Evolutionary conservation across 2,888 invertebrate species (phyloP).

Genomic region (Chloroclysta siterata): DNA sequence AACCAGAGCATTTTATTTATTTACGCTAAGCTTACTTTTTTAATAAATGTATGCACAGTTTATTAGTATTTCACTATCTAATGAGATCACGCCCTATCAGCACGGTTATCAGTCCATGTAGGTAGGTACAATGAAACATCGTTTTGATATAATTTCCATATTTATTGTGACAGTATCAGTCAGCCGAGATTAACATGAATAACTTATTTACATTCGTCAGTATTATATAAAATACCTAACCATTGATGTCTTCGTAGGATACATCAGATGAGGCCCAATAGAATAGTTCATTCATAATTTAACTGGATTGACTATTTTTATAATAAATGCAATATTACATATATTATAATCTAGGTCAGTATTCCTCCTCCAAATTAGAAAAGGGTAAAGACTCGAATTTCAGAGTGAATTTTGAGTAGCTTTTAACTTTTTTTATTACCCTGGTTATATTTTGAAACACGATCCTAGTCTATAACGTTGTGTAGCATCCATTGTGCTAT

Average conservation of each 20-base stretch:
- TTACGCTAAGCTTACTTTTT: constrained; percentile 62
- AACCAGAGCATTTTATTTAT: constrained; percentile 70
- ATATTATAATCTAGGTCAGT: too few species aligned
- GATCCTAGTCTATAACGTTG: too few species aligned
- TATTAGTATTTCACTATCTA: constrained; percentile 23
- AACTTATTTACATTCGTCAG: constrained; percentile 50
- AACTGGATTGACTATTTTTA: too few species aligned
- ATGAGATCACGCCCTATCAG: neutral
- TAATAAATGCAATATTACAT: too few species aligned
- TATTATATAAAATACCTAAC: constrained; percentile 22
- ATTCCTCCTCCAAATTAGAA: too few species aligned
- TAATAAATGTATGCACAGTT: constrained; percentile 49
- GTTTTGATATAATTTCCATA: constrained; percentile 44
- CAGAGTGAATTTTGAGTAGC: neutral
- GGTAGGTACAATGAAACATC: constrained; percentile 50
- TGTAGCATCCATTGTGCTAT: too few species aligned
- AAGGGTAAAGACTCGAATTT: neutral
- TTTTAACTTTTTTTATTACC: neutral
- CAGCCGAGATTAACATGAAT: constrained; percentile 48
- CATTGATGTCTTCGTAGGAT: neutral
- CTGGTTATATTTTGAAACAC: too few species aligned
- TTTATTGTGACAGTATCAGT: constrained; percentile 73
- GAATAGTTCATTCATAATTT: too few species aligned
- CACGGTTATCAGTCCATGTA: neutral
- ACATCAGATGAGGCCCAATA: too few species aligned